A percentile compares a stretch with the other conserved stretches of the same genome.
phyloP scores from a whole-genome alignment of 2,888 invertebrate species.

The Limnephilus rhombicus region DNA sequence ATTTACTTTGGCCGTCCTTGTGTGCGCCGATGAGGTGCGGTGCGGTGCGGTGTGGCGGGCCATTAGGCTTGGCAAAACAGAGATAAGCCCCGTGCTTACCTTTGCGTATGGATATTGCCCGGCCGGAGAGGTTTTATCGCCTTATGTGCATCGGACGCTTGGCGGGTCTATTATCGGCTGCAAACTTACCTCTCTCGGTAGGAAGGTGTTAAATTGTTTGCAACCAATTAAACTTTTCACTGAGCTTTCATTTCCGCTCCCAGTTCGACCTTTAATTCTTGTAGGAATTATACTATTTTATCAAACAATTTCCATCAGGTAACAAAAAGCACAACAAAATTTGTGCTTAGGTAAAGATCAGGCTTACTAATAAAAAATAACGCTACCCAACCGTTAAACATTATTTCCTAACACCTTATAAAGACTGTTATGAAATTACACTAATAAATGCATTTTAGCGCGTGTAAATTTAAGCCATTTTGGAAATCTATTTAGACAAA shows the following conservation, averaged over 20 bases:
- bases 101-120: constrained; percentile 30
- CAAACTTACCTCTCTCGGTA: background rate
- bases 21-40: too few relatives aligned
- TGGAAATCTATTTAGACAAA: too few relatives aligned
- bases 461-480: too few relatives aligned
- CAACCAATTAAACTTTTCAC: background rate
- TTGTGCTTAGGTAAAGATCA: too few relatives aligned
- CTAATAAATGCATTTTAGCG: too few relatives aligned
- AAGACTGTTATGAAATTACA: too few relatives aligned
- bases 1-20: too few relatives aligned
- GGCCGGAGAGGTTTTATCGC: background rate
- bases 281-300: background rate
- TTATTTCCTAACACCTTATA: too few relatives aligned
- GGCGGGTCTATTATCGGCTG: background rate
- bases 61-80: constrained; percentile 42
- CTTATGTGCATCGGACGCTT: background rate
- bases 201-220: background rate
- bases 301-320: background rate
- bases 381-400: too few relatives aligned
- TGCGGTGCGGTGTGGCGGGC: background rate
- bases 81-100: constrained; percentile 31
- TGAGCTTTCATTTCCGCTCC: background rate
- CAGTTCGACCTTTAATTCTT: background rate
- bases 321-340: background rate
- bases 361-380: too few relatives aligned